Percentiles rank a stretch among this genome's conserved stretches.
These are phyloP conservation scores for Ceramica pisi DNA, from an alignment of 2,888 invertebrate genomes.

Conservation along the genomic window DNA sequence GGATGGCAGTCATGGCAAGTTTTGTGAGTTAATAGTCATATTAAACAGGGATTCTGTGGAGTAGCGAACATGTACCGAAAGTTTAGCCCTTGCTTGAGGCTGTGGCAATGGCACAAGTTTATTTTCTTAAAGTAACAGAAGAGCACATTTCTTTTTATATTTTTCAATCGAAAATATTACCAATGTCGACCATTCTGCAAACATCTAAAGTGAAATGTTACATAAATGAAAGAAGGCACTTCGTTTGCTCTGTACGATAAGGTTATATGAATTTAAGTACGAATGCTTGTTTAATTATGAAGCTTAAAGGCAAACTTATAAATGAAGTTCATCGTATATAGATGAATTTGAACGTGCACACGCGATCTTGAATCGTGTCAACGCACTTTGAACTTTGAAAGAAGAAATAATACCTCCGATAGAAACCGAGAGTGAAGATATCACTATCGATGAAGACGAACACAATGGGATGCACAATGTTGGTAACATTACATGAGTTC, in stretches of 20 bases:
- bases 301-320: neutral
- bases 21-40: constrained; percentile 49
- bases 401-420: constrained; percentile 25
- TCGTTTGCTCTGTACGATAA: neutral
- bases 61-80: neutral
- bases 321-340: neutral
- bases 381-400: constrained; percentile 46
- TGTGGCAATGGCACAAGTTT: neutral
- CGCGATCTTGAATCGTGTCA: constrained; percentile 37
- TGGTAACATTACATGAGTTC: neutral
- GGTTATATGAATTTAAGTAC: neutral
- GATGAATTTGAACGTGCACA: constrained; percentile 6
- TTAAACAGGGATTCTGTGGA: constrained; percentile 27
- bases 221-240: neutral
- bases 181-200: neutral
- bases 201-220: neutral
- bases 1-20: constrained; percentile 46
- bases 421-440: constrained; percentile 51
- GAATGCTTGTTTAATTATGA: neutral
- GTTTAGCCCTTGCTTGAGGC: neutral
- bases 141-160: neutral
- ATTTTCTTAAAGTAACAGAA: neutral
- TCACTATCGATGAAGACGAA: constrained; percentile 10
- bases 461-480: constrained; percentile 3
- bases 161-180: too few species aligned